These are phyloP conservation scores for Semnornis frantzii DNA, from an alignment of 2,113 vertebrate genomes.

Conservation along the genomic window DNA sequence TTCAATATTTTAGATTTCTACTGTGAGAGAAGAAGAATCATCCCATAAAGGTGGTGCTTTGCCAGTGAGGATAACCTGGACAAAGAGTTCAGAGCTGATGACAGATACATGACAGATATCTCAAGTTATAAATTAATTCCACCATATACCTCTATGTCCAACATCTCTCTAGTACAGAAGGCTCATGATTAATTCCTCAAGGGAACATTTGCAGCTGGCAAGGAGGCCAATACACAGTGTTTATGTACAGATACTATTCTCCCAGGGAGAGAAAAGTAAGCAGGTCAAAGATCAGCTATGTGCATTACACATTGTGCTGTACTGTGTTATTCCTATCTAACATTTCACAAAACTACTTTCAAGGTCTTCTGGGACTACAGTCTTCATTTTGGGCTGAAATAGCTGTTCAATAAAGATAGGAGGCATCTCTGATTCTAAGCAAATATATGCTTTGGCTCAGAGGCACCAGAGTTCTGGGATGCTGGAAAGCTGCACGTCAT, in stretches of 20 bases:
- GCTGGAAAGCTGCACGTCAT: neutral
- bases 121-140: neutral
- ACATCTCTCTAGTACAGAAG: neutral
- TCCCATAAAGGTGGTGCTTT: neutral
- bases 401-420: neutral
- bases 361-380: neutral
- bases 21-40: neutral
- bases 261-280: neutral
- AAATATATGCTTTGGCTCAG: neutral
- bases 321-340: neutral
- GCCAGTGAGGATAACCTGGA: neutral
- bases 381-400: neutral
- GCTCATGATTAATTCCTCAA: neutral
- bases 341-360: neutral
- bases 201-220: neutral
- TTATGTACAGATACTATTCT: neutral
- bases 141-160: neutral
- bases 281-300: neutral
- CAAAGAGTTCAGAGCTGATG: neutral
- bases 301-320: neutral
- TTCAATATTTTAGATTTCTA: neutral
- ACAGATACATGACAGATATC: neutral
- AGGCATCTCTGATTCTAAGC: neutral
- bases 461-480: neutral
- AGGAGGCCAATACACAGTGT: neutral